Conservation (phyloP, 1,140 invertebrate species). For the Neotoxoptera formosana region DNA sequence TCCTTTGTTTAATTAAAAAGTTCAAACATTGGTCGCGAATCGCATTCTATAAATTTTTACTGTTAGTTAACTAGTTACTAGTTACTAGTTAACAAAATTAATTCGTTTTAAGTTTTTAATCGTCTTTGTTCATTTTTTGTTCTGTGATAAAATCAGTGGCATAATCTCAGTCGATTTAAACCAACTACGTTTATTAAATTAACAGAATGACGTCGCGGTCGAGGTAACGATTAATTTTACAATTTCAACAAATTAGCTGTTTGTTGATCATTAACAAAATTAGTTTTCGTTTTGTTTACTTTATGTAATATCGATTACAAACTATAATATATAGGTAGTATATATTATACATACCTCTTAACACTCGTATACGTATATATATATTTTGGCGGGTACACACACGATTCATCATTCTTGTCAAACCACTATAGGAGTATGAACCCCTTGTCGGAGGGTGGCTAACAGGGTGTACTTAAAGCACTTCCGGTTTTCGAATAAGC, state of each 20-base stretch:
- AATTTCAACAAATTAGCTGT: neutral
- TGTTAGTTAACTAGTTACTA: too few relatives aligned
- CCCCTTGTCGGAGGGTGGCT: neutral
- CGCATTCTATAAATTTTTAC: neutral
- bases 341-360: neutral
- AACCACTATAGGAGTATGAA: neutral
- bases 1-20: too few relatives aligned
- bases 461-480: neutral
- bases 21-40: neutral
- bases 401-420: neutral
- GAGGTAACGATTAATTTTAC: neutral
- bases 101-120: neutral
- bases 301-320: conserved; percentile 10
- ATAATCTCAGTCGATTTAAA: neutral
- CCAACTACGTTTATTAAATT: neutral
- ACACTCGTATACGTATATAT: neutral
- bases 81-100: neutral
- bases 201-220: neutral
- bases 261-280: neutral
- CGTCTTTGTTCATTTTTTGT: neutral
- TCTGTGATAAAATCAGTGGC: neutral
- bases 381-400: neutral
- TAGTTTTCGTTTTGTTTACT: conserved; percentile 12
- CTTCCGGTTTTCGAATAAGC: neutral
- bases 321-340: neutral